Evolutionary conservation across 2,797 vertebrate genomes (phyloP).

Genomic region (Siniperca undulata): DNA sequence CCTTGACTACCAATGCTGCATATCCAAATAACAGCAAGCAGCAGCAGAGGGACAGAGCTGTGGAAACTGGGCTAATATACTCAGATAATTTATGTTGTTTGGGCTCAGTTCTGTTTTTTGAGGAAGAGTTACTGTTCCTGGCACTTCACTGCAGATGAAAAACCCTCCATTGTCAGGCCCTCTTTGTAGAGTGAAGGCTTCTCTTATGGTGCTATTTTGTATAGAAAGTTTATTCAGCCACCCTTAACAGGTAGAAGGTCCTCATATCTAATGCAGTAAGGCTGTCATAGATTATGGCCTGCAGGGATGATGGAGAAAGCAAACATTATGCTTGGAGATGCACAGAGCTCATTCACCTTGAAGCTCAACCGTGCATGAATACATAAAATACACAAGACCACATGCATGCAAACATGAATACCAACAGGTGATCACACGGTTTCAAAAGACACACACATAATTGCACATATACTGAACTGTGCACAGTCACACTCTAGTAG

Average conservation of each 20-base stretch:
- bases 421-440: conserved; percentile 2
- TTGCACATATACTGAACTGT: neutral
- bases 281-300: neutral
- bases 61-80: conserved; percentile 67
- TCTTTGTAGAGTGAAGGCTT: conserved; percentile 57
- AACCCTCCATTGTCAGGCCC: conserved; percentile 52
- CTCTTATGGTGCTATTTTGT: conserved; percentile 56
- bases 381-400: neutral
- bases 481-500: conserved; percentile 6
- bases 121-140: conserved; percentile 74
- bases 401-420: neutral
- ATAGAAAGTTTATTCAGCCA: conserved; percentile 53
- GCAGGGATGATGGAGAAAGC: conserved; percentile 5
- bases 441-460: neutral
- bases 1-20: conserved; percentile 26
- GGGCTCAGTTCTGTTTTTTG: conserved; percentile 60
- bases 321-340: neutral
- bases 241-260: conserved; percentile 3
- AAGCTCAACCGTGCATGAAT: conserved; percentile 9
- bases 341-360: conserved; percentile 17
- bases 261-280: conserved; percentile 14
- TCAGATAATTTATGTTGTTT: conserved; percentile 73
- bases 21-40: conserved; percentile 37
- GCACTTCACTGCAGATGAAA: conserved; percentile 58
- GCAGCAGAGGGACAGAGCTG: conserved; percentile 49